Conservation (phyloP, 1,140 invertebrate genomes). For the Chrysomallon squamiferum region DNA sequence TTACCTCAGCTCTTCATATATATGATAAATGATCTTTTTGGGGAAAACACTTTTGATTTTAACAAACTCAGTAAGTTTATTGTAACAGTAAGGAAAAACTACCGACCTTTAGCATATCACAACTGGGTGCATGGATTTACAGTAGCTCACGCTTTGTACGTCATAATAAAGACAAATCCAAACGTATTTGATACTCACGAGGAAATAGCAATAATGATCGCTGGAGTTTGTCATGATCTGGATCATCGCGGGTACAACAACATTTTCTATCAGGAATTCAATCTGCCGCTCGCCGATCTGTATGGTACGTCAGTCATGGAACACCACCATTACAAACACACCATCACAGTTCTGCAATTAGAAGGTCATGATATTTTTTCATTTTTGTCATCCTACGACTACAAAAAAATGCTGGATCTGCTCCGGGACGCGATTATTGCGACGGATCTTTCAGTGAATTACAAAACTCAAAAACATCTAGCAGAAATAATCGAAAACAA, state of each 20-base stretch:
- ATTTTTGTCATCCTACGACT: conserved; percentile 28
- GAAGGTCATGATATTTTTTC: conserved; percentile 49
- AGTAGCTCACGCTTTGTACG: conserved; percentile 47
- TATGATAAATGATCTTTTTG: conserved; percentile 36
- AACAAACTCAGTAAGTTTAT: conserved; percentile 42
- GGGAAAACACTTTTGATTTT: conserved; percentile 34
- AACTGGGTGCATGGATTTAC: conserved; percentile 56
- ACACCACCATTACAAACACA: conserved; percentile 55
- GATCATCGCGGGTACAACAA: conserved; percentile 53
- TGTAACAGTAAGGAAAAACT: conserved; percentile 53
- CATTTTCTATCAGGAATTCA: conserved; percentile 42
- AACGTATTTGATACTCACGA: conserved; percentile 18
- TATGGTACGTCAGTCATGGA: conserved; percentile 56
- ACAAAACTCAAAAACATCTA: conserved; percentile 37
- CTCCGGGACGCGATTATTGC: conserved; percentile 47
- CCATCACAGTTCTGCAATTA: conserved; percentile 41
- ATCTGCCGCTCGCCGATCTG: conserved; percentile 42
- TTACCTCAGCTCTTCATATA: conserved; percentile 35
- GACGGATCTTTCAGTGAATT: conserved; percentile 51
- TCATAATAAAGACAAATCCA: conserved; percentile 25
- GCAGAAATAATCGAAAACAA: conserved; percentile 17
- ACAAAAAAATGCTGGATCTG: conserved; percentile 38
- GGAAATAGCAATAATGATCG: conserved; percentile 36
- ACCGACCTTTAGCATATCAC: conserved; percentile 49
- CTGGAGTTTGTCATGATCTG: conserved; percentile 46